These are phyloP conservation scores for Euclidia mi DNA, from an alignment of 2,888 invertebrate species.

Conservation along the genomic window DNA sequence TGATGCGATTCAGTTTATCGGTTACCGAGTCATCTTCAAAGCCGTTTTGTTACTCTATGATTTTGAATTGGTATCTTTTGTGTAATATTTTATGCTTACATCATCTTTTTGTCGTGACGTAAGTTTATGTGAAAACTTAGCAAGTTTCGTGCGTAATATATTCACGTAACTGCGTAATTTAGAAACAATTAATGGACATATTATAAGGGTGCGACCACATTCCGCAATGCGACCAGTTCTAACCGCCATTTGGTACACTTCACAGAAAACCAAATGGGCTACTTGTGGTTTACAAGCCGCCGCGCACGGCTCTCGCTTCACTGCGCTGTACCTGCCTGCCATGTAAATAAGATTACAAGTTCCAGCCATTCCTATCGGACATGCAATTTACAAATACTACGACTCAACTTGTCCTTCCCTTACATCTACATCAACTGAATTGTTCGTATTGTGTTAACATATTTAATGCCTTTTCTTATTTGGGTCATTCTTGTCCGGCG, in stretches of 20 bases:
- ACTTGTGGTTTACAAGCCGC: constrained; percentile 55
- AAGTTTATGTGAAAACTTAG: background rate
- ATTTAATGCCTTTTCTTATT: background rate
- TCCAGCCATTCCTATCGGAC: constrained; percentile 18
- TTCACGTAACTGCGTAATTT: constrained; percentile 28
- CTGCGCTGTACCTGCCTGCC: constrained; percentile 31
- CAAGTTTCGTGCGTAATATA: constrained; percentile 19
- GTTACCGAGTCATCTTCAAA: constrained; percentile 23
- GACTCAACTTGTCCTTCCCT: constrained; percentile 3
- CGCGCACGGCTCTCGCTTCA: constrained; percentile 24
- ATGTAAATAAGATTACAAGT: constrained; percentile 45
- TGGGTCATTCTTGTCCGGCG: background rate
- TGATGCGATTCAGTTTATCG: constrained; percentile 27
- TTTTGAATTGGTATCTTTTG: constrained; percentile 4
- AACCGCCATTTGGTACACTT: constrained; percentile 43
- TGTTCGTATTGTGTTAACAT: too few species aligned
- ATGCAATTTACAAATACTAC: constrained; percentile 29
- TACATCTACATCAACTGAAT: constrained; percentile 2
- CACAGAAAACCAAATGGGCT: constrained; percentile 48
- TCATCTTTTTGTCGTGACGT: background rate
- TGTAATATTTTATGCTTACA: background rate
- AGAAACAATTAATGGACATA: constrained; percentile 39
- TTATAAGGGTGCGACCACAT: constrained; percentile 41
- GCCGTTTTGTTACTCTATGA: constrained; percentile 12
- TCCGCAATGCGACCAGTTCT: constrained; percentile 8